These are phyloP conservation scores for Mesocentrotus franciscanus DNA, from an alignment of 53 echinoderm and acorn worm species.

Conservation along the genomic window DNA sequence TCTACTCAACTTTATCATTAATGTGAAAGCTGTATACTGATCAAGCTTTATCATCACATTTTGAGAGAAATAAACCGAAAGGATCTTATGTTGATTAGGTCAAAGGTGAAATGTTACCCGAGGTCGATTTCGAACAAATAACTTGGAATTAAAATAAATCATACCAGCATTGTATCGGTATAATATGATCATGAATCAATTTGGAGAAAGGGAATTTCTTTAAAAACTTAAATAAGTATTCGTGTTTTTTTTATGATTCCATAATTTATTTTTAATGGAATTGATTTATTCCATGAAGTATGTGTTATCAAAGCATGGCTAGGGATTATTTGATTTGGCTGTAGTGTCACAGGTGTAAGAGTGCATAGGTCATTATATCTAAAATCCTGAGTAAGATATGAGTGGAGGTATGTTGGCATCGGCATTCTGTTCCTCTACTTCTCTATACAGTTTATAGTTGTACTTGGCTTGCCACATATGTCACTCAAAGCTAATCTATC, in stretches of 20 bases:
- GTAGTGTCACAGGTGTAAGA: not conserved
- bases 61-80: not conserved
- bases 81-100: not conserved
- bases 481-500: constrained; percentile 50
- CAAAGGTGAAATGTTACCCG: not conserved
- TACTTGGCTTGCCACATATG: constrained; percentile 5
- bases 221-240: too few relatives aligned
- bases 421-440: not conserved
- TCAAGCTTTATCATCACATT: not conserved
- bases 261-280: too few relatives aligned
- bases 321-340: not conserved
- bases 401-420: not conserved
- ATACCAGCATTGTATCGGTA: too few relatives aligned
- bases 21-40: too few relatives aligned
- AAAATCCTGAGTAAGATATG: not conserved
- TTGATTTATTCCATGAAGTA: too few relatives aligned
- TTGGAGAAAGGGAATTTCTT: too few relatives aligned
- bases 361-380: not conserved
- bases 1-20: too few relatives aligned
- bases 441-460: not conserved
- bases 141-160: too few relatives aligned
- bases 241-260: too few relatives aligned
- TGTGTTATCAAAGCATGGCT: too few relatives aligned
- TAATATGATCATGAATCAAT: too few relatives aligned
- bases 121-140: too few relatives aligned